Base-by-base conservation (phyloP, 2,113 vertebrate genomes). In the Taurulus bubalis region DNA sequence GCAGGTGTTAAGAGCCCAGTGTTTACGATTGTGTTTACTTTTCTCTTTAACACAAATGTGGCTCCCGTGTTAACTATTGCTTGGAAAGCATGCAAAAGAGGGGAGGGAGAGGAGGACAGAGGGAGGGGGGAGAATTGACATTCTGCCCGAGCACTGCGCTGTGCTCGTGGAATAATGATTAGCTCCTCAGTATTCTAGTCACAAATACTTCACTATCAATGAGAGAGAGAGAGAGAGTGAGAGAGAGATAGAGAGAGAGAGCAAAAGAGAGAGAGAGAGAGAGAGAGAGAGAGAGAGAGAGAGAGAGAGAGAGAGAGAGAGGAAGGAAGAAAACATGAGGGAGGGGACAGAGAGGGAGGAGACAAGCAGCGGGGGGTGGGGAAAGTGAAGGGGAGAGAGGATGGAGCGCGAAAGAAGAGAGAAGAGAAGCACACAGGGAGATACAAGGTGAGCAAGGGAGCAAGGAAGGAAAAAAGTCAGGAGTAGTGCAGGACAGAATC, bases 141-240 rank as follows among this genome's bases (percentile, higher is more conserved):
- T 95, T 95, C 94, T 88, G 86, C 85, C 86, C 79, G 42, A 93
- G 89, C 83, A 51, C 91, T 89, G 89, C 75, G 84, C 88, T 91
- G 86, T 75, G 91, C 92, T 93, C 60, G 87, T 90, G 85, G 95
- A 95, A 95, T 96, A 95, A 95, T 95, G 94, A 96, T 95, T 88
- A 96, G 93, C 92, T 94, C 65, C 79, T 96, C 93, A 91, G 94
- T 87, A 96, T 95, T 95, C 94, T 75, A 83, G 91, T 94, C 94
- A 94, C 95, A 95, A 93, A 90, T 87, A 69, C 89, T 88, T 90
- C 90, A 93, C 95, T 95, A 95, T 95, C 94, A 96, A 95, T 94
- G 84, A 70, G 86, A 75, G 85, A 70, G 74, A 73, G 74, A 76
- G 85, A 24, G 22, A 28, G 64, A 16, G 38, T n/a, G 20, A 63